Evolutionary conservation across 2,113 vertebrate species (phyloP), one percentile per base, ranked within the genome.

Genomic region (Ammodramus savannarum): DNA sequence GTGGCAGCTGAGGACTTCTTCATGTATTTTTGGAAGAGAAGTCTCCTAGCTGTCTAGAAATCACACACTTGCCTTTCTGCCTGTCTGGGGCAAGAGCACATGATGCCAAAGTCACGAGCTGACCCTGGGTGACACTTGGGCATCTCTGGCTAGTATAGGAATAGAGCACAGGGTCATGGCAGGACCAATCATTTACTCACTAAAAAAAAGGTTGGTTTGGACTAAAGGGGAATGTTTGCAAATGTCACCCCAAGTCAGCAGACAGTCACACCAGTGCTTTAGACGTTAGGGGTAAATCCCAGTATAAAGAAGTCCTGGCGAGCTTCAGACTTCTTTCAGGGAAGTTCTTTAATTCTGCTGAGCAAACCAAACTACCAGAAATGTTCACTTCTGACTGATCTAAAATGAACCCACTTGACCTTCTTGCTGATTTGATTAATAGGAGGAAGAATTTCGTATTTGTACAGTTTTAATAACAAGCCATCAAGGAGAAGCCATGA

Each of bases 11-110:
- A 93, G 8, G 27, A 61, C 74, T 85, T 95, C 65, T 72, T n/a
- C 8, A 46, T 10, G 38, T 88, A 81, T 93, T 93, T 92, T 92
- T 95, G 88, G 89, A 91, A 85, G 7, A 95, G 51, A 86, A 43
- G 9, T n/a, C 63, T 83, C 39, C 38, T 59, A 41, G 73, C 89
- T 85, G 83, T 81, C 77, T 86, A 92, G 88, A 94, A 93, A 77
- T 51, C 63, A 77, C 29, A 16, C 27, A 29, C 72, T 85, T 32
- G 51, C 52, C 39, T 92, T 77, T 83, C 83, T 71, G 90, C 12
- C 65, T 61, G 61, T 86, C 89, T 87, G 84, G 39, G 57, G 13
- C 67, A 79, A 87, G 58, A 79, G 52, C 71, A 63, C 44, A 34
- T 44, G 63, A 78, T 72, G 54, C 38, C 58, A 51, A 75, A 89